Evolutionary conservation across 2,797 vertebrate genomes (phyloP).

Genomic region (Rhinichthys osculus): DNA sequence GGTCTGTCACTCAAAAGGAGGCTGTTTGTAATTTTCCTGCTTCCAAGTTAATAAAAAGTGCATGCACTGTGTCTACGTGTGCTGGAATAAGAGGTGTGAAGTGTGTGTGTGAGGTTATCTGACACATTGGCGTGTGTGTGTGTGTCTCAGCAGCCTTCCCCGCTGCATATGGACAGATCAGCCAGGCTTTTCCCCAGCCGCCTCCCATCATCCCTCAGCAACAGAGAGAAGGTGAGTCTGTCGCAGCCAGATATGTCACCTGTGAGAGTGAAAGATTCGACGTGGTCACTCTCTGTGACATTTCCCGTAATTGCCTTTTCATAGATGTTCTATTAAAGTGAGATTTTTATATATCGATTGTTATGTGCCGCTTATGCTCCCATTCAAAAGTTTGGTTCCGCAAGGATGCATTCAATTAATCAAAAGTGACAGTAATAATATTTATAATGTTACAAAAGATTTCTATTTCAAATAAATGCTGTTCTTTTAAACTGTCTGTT

Average conservation of each 20-base stretch:
- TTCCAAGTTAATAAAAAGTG: conserved; percentile 46
- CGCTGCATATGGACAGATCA: conserved; percentile 98
- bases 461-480: not conserved
- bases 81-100: conserved; percentile 34
- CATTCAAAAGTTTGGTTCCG: not conserved
- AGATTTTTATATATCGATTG: conserved; percentile 7
- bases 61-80: conserved; percentile 40
- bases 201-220: conserved; percentile 98
- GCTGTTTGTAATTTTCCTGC: conserved; percentile 34
- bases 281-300: conserved; percentile 11
- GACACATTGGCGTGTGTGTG: conserved; percentile 63
- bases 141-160: conserved; percentile 96
- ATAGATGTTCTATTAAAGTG: conserved; percentile 7
- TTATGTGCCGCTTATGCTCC: not conserved
- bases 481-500: not conserved
- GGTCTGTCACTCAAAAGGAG: conserved; percentile 81
- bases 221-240: conserved; percentile 96
- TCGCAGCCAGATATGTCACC: conserved; percentile 30
- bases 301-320: conserved; percentile 16
- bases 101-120: conserved; percentile 62
- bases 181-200: conserved; percentile 98
- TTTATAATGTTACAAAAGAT: not conserved
- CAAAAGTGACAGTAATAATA: conserved; percentile 1
- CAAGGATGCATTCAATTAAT: not conserved
- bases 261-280: conserved; percentile 8